Base-by-base conservation (phyloP, 2,797 vertebrate genomes). In the Telmatherina bonti region DNA sequence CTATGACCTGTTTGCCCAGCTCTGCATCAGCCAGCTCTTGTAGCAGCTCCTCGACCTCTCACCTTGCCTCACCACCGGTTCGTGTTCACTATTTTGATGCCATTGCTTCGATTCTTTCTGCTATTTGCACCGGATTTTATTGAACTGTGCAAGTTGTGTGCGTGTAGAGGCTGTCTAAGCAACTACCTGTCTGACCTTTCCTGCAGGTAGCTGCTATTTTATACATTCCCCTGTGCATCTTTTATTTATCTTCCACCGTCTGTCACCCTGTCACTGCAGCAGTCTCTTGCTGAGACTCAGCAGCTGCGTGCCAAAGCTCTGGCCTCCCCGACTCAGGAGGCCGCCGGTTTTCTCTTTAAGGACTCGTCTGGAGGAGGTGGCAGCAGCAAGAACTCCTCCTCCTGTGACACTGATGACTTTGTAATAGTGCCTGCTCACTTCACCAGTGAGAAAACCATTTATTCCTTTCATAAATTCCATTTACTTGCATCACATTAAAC, bases 11-110 rank as follows among this genome's bases (percentile, higher is more conserved):
- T 13, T 96, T 97, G 61, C 97, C 97, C 4, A 97, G 97, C 79
- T 99, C 97, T 2, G 96, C 95, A 15, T 99, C 98, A 0, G 97
- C 96, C 76, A 99, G 97, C 89, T 99, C 97, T 49, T 99, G 97
- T 81, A 98, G 97, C 94, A 99, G 98, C 90, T 99, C 97, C 6
- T 98, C 97, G 77, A 97, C 97, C 18, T 99, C 98, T 55, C 98
- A 99, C 84, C 92, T 98, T 47, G 97, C 97, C 35, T 99, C 98
- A 13, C 97, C 98, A 11, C 97, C 97, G 20, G 98, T 99, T 93
- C 2, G 88, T 81, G 24, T 59, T 73, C 60, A 31, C 72, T 41
- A 69, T 58, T 67, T 60, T 30, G 63, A 38, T 55, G 26, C 62
- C 15, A 60, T 24, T 7, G 2, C 16, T 27, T 51, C 26, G 47